Conservation (phyloP, 2,797 vertebrate genomes). For the Sciurus vulgaris region DNA sequence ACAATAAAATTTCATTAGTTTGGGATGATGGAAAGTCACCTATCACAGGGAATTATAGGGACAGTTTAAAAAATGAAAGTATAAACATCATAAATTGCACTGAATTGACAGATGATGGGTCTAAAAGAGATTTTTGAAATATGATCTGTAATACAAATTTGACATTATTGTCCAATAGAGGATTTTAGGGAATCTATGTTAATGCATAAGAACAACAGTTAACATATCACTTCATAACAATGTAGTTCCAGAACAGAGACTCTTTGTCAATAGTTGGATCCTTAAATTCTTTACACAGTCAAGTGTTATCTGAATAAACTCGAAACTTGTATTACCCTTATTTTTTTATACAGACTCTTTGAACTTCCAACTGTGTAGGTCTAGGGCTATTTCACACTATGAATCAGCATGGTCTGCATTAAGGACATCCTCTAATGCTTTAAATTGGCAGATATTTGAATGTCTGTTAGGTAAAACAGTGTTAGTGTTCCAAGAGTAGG, state of each 20-base stretch:
- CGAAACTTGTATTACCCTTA: conserved; percentile 28
- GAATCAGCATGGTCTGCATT: not conserved
- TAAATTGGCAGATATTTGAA: not conserved
- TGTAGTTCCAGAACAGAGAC: conserved; percentile 57
- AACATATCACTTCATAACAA: conserved; percentile 74
- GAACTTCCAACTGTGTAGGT: not conserved
- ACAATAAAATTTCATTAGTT: conserved; percentile 19
- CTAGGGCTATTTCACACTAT: not conserved
- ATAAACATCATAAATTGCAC: not conserved
- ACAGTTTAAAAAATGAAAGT: not conserved
- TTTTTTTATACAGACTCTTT: not conserved
- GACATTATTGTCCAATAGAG: not conserved
- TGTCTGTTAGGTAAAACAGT: not conserved
- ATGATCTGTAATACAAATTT: conserved; percentile 26
- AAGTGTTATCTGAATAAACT: conserved; percentile 27
- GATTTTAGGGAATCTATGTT: conserved; percentile 37
- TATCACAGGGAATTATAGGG: not conserved
- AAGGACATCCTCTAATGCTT: not conserved
- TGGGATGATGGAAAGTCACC: not conserved
- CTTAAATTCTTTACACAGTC: conserved; percentile 65
- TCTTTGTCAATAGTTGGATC: conserved; percentile 10
- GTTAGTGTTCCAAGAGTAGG: not conserved
- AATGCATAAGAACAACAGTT: conserved; percentile 69
- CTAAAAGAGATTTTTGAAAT: conserved; percentile 59
- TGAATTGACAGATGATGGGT: conserved; percentile 6